Evolutionary conservation across 2,113 vertebrate genomes (phyloP).

Genomic region (Macrotus californicus): DNA sequence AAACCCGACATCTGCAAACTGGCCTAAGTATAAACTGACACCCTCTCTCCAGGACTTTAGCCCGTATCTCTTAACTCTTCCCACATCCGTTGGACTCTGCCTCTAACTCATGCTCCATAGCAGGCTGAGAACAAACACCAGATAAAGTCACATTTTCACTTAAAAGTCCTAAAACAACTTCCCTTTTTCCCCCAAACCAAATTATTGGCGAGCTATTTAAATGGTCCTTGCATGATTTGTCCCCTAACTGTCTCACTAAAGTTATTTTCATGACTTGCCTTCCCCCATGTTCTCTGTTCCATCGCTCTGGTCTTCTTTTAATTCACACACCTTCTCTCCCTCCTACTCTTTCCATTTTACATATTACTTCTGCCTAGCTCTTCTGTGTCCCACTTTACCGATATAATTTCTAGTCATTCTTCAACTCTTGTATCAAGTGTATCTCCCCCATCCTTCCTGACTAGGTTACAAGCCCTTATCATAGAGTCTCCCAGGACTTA

Average conservation of each 20-base stretch:
- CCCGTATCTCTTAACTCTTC: background rate
- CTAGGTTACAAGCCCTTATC: background rate
- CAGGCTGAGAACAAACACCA: background rate
- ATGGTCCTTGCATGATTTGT: background rate
- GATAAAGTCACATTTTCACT: background rate
- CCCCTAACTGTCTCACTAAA: background rate
- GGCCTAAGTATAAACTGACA: background rate
- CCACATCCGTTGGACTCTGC: background rate
- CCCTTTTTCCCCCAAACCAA: background rate
- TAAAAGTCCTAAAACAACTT: background rate
- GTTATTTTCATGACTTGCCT: background rate
- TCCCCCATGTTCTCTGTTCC: background rate
- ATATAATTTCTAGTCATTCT: background rate
- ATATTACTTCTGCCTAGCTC: background rate
- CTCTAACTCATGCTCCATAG: background rate
- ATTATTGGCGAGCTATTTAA: background rate
- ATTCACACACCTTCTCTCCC: no score
- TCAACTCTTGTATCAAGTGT: background rate
- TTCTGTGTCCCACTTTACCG: background rate
- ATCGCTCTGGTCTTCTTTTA: background rate
- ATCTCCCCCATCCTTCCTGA: background rate
- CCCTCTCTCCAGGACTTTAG: background rate
- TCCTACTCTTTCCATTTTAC: background rate
- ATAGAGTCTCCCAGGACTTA: background rate
- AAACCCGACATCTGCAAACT: background rate